Conservation (phyloP, 2,797 vertebrate genomes). For the Nannoperca obscura region DNA sequence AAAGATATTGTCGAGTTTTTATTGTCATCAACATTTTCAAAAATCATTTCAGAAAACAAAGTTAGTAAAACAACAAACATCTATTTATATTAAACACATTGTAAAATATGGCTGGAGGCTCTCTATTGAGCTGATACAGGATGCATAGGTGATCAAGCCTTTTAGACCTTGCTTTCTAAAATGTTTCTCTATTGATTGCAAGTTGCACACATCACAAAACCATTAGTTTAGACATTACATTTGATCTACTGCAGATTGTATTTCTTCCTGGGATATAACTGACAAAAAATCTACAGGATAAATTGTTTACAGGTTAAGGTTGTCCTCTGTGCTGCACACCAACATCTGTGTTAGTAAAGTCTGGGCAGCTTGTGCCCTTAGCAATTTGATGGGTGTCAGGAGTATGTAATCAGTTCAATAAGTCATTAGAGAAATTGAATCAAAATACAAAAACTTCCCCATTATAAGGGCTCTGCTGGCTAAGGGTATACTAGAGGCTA, state of each 20-base stretch:
- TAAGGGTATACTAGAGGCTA: conserved; percentile 29
- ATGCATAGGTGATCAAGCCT: conserved; percentile 38
- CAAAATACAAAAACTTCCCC: conserved; percentile 1
- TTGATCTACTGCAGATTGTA: conserved; percentile 37
- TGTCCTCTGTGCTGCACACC: conserved; percentile 32
- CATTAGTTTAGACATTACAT: conserved; percentile 37
- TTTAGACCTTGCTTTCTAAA: conserved; percentile 47
- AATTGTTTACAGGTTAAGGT: conserved; percentile 28
- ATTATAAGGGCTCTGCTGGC: not conserved
- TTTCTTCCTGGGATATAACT: conserved; percentile 28
- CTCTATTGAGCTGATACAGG: conserved; percentile 46
- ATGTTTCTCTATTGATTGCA: conserved; percentile 43
- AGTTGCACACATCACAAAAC: conserved; percentile 59
- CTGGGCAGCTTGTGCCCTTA: conserved; percentile 17
- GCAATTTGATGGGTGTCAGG: conserved; percentile 5
- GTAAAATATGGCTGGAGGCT: conserved; percentile 57
- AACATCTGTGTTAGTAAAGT: conserved; percentile 28
- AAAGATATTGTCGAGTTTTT: conserved; percentile 50
- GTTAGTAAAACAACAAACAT: conserved; percentile 33
- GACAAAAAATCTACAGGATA: conserved; percentile 25
- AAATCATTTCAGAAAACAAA: conserved; percentile 65
- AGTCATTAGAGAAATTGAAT: conserved; percentile 12
- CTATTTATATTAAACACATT: conserved; percentile 39
- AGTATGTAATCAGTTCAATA: conserved; percentile 25
- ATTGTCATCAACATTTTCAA: conserved; percentile 69